Evolutionary conservation across 2,113 vertebrate genomes (phyloP).

Genomic region (Ivindomyrus marchei): DNA sequence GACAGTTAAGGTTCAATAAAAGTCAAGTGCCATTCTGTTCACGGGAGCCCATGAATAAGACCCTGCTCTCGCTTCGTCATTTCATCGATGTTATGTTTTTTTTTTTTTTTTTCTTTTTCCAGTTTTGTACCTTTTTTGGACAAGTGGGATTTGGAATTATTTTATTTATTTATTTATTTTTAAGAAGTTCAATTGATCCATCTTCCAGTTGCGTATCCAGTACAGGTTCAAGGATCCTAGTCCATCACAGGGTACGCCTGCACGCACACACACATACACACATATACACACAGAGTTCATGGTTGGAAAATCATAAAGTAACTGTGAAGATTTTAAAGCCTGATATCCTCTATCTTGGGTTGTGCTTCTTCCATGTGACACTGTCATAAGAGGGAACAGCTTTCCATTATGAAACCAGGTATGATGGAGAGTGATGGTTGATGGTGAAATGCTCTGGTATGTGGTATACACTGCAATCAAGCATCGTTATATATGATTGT

Average conservation of each 20-base stretch:
- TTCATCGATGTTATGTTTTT: not conserved
- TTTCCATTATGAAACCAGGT: not conserved
- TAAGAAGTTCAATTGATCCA: not conserved
- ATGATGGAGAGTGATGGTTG: not conserved
- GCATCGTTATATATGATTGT: not conserved
- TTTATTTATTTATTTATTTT: not conserved
- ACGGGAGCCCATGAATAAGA: conserved; percentile 22
- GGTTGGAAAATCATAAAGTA: not conserved
- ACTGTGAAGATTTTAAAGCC: not conserved
- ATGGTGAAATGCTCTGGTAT: not conserved
- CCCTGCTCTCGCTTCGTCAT: not conserved
- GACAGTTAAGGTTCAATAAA: conserved; percentile 64
- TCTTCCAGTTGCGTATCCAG: not conserved
- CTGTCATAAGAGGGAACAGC: not conserved
- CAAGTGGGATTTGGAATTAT: not conserved
- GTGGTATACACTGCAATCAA: not conserved
- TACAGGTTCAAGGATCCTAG: not conserved
- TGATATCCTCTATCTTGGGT: not conserved
- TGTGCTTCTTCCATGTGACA: not conserved
- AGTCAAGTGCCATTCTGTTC: conserved; percentile 40
- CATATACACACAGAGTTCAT: not conserved
- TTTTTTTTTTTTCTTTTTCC: not conserved
- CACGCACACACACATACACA: not conserved
- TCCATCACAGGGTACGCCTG: not conserved
- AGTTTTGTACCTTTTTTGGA: not conserved